Base-by-base conservation (phyloP, 2,797 vertebrate species). In the Hyperoplus lanceolatus region DNA sequence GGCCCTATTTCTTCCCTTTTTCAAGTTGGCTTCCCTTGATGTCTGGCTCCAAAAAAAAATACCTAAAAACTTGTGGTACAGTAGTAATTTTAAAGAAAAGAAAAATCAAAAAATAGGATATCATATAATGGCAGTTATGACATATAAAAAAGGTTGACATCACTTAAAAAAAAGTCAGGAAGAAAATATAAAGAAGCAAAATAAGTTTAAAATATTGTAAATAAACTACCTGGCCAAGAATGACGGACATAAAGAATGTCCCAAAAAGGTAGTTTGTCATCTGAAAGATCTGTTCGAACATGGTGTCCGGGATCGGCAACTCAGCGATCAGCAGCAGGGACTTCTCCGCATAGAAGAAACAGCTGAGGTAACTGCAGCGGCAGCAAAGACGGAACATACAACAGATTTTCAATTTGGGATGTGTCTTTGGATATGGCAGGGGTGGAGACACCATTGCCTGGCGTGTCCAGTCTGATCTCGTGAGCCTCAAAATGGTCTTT, bases 261-360 rank as follows among this genome's bases (percentile, higher is more conserved):
- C 95, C 94, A 76, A 95, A 94, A 91, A 96, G 92, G 92, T 95
- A 96, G 92, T 95, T 96, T 61, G 87, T 89, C 95, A 95, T 96
- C 94, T 96, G 94, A 95, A 96, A 96, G 87, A 94, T 85, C 85
- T 93, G 93, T 78, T 90, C 94, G 54, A 96, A 96, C 82, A 94
- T 71, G 89, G 91, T 92, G 82, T 94, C 93, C 64, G 95, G 94
- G 61, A 87, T 43, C 36, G 95, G 95, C 87, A 96, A 82, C 87
- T 95, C 94, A 57, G 92, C 93, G 75, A 95, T 95, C 95, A 96
- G 92, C 94, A 95, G 87, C 76, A 96, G 90, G 79, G 94, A 93
- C 80, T 95, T 96, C 90, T 96, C 93, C 43, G 94, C 94, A 91
- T 95, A 95, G 91, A 95, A 94, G 92, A 95, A 95, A 89, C 94